Conservation (phyloP, 2,113 vertebrate genomes). For the Oostethus manadensis region DNA sequence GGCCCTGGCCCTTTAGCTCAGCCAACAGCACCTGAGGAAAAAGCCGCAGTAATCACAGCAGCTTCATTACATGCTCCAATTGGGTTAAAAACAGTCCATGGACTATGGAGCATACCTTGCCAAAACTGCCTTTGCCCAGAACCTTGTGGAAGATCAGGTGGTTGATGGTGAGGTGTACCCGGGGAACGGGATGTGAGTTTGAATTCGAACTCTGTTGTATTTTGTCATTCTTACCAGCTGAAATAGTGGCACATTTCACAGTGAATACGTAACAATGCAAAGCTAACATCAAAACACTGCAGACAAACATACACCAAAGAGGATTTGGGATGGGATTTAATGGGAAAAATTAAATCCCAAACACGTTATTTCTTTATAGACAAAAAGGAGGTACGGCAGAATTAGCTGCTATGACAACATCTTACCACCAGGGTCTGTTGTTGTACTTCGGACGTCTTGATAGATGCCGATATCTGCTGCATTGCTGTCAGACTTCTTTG, state of each 20-base stretch:
- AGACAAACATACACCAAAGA: constrained; percentile 6
- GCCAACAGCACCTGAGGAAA: constrained; percentile 84
- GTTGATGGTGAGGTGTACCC: constrained; percentile 71
- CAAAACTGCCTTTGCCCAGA: constrained; percentile 97
- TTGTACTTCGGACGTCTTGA: constrained; percentile 64
- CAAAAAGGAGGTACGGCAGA: neutral
- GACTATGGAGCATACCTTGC: constrained; percentile 76
- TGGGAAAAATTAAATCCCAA: neutral
- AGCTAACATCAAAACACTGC: neutral
- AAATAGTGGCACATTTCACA: constrained; percentile 19
- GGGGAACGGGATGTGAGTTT: constrained; percentile 16
- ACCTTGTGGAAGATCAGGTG: constrained; percentile 91
- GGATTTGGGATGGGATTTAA: neutral
- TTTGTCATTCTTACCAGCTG: constrained; percentile 69
- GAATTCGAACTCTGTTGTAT: constrained; percentile 65
- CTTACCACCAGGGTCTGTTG: constrained; percentile 60
- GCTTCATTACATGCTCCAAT: neutral
- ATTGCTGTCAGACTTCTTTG: constrained; percentile 74
- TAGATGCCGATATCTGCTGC: constrained; percentile 81
- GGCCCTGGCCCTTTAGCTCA: constrained; percentile 82
- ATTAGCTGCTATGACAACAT: constrained; percentile 12
- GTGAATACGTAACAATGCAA: constrained; percentile 7
- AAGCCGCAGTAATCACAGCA: constrained; percentile 8
- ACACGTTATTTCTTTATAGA: neutral
- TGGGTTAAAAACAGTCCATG: neutral